Conservation (phyloP, 1,140 invertebrate genomes). For the Danaus melanippus region DNA sequence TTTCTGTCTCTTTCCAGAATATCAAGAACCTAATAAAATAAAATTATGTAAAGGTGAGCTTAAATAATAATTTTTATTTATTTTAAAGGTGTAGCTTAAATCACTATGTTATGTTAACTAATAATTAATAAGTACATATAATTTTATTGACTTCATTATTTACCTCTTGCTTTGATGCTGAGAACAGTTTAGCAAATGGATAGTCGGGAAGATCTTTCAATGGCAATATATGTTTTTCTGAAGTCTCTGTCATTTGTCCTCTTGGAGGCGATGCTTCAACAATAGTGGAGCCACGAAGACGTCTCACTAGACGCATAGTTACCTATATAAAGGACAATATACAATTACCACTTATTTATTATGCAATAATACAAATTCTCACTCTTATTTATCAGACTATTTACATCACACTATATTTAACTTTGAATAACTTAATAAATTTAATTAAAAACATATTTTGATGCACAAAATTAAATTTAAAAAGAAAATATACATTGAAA, state of each 20-base stretch:
- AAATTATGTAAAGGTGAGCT: constrained; percentile 5
- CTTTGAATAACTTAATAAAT: no score
- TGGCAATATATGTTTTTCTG: constrained; percentile 62
- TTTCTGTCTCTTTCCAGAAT: constrained; percentile 82
- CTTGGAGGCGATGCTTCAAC: constrained; percentile 77
- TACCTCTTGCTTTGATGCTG: constrained; percentile 74
- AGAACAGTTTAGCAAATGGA: constrained; percentile 84
- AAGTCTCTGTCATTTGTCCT: constrained; percentile 69
- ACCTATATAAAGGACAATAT: constrained; percentile 54
- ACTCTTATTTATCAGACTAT: no score
- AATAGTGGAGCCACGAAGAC: constrained; percentile 83
- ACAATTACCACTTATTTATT: background rate
- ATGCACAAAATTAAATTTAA: no score
- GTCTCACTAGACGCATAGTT: constrained; percentile 89
- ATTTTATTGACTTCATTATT: constrained; percentile 1
- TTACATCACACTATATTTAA: no score
- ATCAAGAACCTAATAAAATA: constrained; percentile 41
- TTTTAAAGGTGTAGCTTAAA: background rate
- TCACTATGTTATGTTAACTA: no score
- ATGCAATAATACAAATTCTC: no score
- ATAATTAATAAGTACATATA: no score
- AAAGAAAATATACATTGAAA: no score
- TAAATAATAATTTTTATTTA: no score
- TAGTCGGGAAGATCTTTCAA: constrained; percentile 64
- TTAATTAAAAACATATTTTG: no score